Conservation (phyloP, 2,888 invertebrate species). For the Zeuzera pyrina region DNA sequence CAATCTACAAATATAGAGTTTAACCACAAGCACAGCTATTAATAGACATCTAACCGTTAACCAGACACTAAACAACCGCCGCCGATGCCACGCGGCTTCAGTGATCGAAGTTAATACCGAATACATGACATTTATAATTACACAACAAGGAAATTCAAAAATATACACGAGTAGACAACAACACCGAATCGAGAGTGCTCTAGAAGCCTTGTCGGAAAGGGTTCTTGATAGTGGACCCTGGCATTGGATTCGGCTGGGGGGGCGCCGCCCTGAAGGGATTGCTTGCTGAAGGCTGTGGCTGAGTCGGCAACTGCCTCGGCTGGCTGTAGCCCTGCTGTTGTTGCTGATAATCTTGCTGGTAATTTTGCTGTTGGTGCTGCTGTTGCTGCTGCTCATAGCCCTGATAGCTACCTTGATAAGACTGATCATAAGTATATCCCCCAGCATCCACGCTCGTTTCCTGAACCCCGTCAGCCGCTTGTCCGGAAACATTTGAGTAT, state of each 20-base stretch:
- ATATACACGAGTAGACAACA: constrained; percentile 63
- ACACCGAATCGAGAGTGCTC: constrained; percentile 47
- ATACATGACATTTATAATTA: constrained; percentile 66
- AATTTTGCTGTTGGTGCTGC: constrained; percentile 41
- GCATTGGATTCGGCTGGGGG: constrained; percentile 39
- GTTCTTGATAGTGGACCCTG: constrained; percentile 74
- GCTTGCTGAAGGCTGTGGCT: constrained; percentile 58
- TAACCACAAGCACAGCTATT: constrained; percentile 49
- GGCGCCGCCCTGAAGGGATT: constrained; percentile 53
- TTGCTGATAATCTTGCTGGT: constrained; percentile 50
- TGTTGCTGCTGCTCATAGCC: constrained; percentile 36
- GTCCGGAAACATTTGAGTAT: constrained; percentile 73
- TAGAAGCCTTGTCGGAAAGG: constrained; percentile 89
- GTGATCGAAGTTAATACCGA: constrained; percentile 64
- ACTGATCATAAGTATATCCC: constrained; percentile 58
- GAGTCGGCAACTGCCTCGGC: constrained; percentile 60
- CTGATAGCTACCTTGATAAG: constrained; percentile 61
- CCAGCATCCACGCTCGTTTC: constrained; percentile 79
- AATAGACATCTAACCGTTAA: constrained; percentile 53
- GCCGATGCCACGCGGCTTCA: constrained; percentile 49
- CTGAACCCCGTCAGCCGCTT: constrained; percentile 56
- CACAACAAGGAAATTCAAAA: constrained; percentile 68
- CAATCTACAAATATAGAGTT: constrained; percentile 4
- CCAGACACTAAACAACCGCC: constrained; percentile 43
- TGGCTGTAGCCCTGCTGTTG: constrained; percentile 52